phyloP scores from a whole-genome alignment of 2,113 vertebrate species.

The Lagopus muta region DNA sequence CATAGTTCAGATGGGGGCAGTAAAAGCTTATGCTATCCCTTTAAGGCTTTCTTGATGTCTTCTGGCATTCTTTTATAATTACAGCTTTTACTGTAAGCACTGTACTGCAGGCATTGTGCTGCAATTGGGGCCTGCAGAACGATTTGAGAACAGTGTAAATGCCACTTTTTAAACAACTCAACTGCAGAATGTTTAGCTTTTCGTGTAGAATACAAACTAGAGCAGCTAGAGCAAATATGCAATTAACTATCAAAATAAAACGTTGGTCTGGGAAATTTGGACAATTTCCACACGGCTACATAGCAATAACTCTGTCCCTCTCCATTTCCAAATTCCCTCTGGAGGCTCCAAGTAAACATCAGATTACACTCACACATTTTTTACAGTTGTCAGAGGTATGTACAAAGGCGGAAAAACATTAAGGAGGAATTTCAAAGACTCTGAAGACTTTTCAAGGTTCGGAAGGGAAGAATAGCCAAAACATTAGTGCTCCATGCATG shows the following conservation, averaged over 20 bases:
- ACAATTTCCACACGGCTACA: slow-evolving; percentile 17
- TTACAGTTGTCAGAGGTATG: not conserved
- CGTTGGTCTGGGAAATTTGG: slow-evolving; percentile 23
- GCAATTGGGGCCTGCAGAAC: slow-evolving; percentile 32
- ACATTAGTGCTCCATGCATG: not conserved
- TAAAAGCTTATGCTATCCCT: slow-evolving; percentile 76
- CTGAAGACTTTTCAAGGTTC: not conserved
- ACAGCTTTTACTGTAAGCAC: slow-evolving; percentile 71
- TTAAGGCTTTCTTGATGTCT: slow-evolving; percentile 72
- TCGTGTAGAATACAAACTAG: slow-evolving; percentile 42
- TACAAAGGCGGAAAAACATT: not conserved
- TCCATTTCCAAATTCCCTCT: not conserved
- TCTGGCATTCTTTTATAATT: slow-evolving; percentile 73
- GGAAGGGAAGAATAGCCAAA: not conserved
- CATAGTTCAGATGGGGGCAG: slow-evolving; percentile 75
- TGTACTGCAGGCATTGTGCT: slow-evolving; percentile 39
- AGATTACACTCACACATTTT: not conserved
- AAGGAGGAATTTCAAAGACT: not conserved
- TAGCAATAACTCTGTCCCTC: not conserved
- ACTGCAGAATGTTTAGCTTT: slow-evolving; percentile 51
- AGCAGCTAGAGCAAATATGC: slow-evolving; percentile 34
- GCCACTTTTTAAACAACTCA: slow-evolving; percentile 48
- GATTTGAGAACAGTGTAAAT: slow-evolving; percentile 31
- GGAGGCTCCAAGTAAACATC: not conserved
- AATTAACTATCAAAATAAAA: slow-evolving; percentile 70